Evolutionary conservation across 2,113 vertebrate species (phyloP).

Genomic region (Hiodon alosoides): DNA sequence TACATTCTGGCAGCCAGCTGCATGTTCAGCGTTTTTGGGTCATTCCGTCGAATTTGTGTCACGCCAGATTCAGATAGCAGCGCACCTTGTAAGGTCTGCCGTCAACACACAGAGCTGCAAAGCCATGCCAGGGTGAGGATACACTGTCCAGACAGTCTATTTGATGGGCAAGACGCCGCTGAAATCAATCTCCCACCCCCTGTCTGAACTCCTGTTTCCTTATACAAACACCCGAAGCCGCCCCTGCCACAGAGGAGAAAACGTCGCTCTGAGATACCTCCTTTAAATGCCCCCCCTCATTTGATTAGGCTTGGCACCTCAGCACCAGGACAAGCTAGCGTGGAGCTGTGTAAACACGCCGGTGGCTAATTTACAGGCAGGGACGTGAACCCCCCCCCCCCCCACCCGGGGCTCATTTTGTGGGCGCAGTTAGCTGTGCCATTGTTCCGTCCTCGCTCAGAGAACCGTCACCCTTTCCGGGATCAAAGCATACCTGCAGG

Average conservation of each 20-base stretch:
- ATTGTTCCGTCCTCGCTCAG: too few species aligned
- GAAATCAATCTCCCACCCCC: constrained; percentile 36
- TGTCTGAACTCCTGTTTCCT: constrained; percentile 30
- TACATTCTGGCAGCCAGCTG: too few species aligned
- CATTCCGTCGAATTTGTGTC: too few species aligned
- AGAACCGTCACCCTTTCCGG: too few species aligned
- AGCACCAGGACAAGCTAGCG: constrained; percentile 21
- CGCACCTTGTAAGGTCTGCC: neutral
- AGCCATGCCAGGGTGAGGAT: neutral
- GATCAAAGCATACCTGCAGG: too few species aligned
- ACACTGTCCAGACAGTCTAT: constrained; percentile 37
- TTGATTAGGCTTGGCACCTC: constrained; percentile 45
- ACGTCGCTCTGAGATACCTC: constrained; percentile 31
- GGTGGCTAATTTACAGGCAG: constrained; percentile 14
- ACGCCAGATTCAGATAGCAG: too few species aligned
- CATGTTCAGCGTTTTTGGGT: too few species aligned
- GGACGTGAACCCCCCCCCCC: neutral
- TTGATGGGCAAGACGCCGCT: constrained; percentile 15
- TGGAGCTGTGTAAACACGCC: constrained; percentile 37
- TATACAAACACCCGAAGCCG: constrained; percentile 24
- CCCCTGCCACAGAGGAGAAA: constrained; percentile 41
- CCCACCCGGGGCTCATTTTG: too few species aligned
- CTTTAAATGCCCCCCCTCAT: constrained; percentile 30
- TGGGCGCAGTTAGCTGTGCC: too few species aligned
- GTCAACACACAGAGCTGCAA: neutral